Percentiles rank a stretch among this genome's conserved stretches.
phyloP scores from a whole-genome alignment of 1,140 invertebrate genomes.

The Hypothenemus hampei region DNA sequence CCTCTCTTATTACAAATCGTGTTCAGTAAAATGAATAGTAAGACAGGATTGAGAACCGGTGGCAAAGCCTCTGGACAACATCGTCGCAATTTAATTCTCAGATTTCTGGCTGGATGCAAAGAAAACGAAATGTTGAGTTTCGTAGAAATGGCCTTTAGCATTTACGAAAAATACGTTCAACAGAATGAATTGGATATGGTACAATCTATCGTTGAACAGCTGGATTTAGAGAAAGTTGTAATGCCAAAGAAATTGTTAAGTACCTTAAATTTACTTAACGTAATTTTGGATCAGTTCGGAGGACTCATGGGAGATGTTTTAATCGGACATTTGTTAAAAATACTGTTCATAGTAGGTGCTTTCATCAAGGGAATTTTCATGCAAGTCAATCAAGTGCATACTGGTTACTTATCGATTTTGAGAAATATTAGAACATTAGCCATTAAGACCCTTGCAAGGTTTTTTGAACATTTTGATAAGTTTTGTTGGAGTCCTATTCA shows the following conservation, averaged over 20 bases:
- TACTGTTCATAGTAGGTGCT: constrained; percentile 66
- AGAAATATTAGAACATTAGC: constrained; percentile 61
- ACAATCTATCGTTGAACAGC: constrained; percentile 44
- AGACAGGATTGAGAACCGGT: constrained; percentile 62
- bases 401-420: constrained; percentile 59
- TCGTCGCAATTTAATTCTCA: constrained; percentile 70
- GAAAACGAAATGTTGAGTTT: constrained; percentile 75
- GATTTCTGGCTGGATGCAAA: constrained; percentile 77
- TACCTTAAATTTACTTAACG: constrained; percentile 68
- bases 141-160: constrained; percentile 76
- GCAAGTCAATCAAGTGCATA: constrained; percentile 49
- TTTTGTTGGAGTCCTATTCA: constrained; percentile 68
- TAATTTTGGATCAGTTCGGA: constrained; percentile 82
- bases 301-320: constrained; percentile 63
- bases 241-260: constrained; percentile 71
- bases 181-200: constrained; percentile 48
- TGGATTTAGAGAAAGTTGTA: constrained; percentile 58
- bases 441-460: constrained; percentile 59
- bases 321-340: constrained; percentile 64
- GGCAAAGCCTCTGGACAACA: constrained; percentile 66
- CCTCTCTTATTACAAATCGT: constrained; percentile 80
- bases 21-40: constrained; percentile 83
- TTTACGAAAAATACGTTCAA: constrained; percentile 61
- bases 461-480: constrained; percentile 75
- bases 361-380: constrained; percentile 57